These are phyloP conservation scores for Cyprinodon diabolis DNA, from an alignment of 2,797 vertebrate genomes.

Conservation along the genomic window DNA sequence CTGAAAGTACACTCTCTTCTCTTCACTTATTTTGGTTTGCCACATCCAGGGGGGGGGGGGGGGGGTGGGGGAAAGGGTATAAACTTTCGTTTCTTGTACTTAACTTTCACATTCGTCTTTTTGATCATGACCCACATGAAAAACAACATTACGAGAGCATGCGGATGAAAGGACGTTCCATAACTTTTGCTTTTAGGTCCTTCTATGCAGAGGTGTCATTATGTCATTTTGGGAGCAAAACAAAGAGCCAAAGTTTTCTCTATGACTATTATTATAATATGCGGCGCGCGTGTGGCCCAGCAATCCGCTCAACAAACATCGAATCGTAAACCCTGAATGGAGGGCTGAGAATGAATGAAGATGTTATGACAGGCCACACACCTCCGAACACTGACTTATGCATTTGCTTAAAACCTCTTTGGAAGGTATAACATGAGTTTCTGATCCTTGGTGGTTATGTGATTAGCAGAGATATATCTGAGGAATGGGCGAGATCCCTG, in stretches of 20 bases:
- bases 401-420: conserved; percentile 49
- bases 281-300: conserved; percentile 46
- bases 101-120: conserved; percentile 65
- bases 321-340: conserved; percentile 50
- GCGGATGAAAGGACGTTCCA: conserved; percentile 42
- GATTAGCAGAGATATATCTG: conserved; percentile 42
- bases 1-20: conserved; percentile 35
- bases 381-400: conserved; percentile 25
- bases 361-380: conserved; percentile 48
- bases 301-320: conserved; percentile 43
- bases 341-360: conserved; percentile 44
- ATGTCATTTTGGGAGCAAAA: conserved; percentile 69
- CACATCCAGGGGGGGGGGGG: conserved; percentile 15
- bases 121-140: conserved; percentile 72
- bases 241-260: conserved; percentile 61
- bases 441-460: conserved; percentile 40
- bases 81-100: conserved; percentile 59
- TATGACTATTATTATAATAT: conserved; percentile 68
- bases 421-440: conserved; percentile 63
- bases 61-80: too few relatives aligned
- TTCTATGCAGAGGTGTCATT: conserved; percentile 65
- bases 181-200: conserved; percentile 52
- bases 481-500: conserved; percentile 40
- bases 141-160: conserved; percentile 39
- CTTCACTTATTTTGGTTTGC: conserved; percentile 31